A percentile compares a stretch with the other conserved stretches of the same genome.
These are phyloP conservation scores for Karalla daura DNA, from an alignment of 2,797 vertebrate genomes.

Conservation along the genomic window DNA sequence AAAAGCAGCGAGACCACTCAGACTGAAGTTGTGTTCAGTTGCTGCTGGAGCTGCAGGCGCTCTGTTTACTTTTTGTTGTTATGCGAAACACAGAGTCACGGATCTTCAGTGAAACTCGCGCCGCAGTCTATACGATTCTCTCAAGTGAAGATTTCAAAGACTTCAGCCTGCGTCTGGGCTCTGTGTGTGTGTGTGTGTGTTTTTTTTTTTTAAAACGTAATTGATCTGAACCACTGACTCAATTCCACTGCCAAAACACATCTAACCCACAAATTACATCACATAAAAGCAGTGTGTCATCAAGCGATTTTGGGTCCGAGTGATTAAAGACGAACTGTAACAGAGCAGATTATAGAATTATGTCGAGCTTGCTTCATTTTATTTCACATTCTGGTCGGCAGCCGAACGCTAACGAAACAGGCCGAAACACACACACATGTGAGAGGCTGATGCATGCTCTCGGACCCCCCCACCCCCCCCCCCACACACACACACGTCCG, in stretches of 20 bases:
- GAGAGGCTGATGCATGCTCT: constrained; percentile 1
- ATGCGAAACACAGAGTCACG: background rate
- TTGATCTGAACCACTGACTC: constrained; percentile 3
- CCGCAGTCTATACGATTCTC: no score
- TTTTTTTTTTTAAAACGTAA: background rate
- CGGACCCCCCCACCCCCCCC: background rate
- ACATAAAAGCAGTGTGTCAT: background rate
- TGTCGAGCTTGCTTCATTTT: background rate
- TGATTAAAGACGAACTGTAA: constrained; percentile 1
- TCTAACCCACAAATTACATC: constrained; percentile 9
- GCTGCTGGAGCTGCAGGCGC: no score
- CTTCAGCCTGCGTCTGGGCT: no score
- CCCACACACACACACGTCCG: constrained; percentile 32
- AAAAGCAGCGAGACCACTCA: background rate
- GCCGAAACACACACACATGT: background rate
- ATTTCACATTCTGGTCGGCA: background rate
- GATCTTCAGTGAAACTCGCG: background rate
- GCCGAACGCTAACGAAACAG: constrained; percentile 8
- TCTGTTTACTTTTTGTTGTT: background rate
- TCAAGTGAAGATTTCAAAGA: background rate
- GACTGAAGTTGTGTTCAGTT: background rate
- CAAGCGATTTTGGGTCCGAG: background rate
- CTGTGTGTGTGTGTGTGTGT: background rate
- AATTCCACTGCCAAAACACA: constrained; percentile 10
- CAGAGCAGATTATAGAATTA: background rate